phyloP scores from a whole-genome alignment of 2,797 vertebrate genomes.

The Denticeps clupeoides region DNA sequence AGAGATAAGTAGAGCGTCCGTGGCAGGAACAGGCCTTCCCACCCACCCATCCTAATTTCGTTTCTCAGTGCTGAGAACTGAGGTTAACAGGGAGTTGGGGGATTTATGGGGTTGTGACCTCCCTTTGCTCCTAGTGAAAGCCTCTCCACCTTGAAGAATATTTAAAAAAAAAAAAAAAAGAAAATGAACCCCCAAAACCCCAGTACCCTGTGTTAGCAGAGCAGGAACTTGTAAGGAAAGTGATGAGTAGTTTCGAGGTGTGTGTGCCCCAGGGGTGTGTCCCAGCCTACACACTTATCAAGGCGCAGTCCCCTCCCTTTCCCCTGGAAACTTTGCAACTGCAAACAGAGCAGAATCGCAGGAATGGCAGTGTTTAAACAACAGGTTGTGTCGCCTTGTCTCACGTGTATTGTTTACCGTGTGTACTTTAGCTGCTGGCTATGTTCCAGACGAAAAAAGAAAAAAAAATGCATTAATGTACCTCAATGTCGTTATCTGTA shows the following conservation, averaged over 20 bases:
- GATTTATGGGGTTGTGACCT: too few species aligned
- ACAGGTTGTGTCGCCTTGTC: slow-evolving; percentile 2
- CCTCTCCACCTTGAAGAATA: too few species aligned
- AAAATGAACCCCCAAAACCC: too few species aligned
- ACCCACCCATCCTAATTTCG: not conserved
- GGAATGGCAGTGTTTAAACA: slow-evolving; percentile 10
- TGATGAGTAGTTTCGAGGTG: slow-evolving; percentile 45
- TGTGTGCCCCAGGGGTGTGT: slow-evolving; percentile 29
- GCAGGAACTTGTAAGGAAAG: slow-evolving; percentile 22
- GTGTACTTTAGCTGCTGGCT: slow-evolving; percentile 1
- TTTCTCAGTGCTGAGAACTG: slow-evolving; percentile 31
- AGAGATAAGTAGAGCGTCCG: slow-evolving; percentile 18
- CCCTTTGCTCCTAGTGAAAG: too few species aligned
- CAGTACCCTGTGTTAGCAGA: not conserved
- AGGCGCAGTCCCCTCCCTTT: slow-evolving; percentile 15
- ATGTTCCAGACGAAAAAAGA: not conserved
- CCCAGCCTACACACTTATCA: slow-evolving; percentile 13
- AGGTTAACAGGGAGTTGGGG: slow-evolving; percentile 22
- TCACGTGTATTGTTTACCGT: slow-evolving; percentile 2
- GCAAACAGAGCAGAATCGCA: slow-evolving; percentile 10
- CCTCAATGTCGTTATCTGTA: not conserved
- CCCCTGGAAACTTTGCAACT: slow-evolving; percentile 5
- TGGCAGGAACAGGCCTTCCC: slow-evolving; percentile 8
- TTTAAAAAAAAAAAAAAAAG: too few species aligned
- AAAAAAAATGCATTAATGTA: not conserved